A percentile compares a stretch with the other conserved stretches of the same genome.
Conservation (phyloP, 1,140 invertebrate genomes). For the Daktulosphaira vitifoliae region DNA sequence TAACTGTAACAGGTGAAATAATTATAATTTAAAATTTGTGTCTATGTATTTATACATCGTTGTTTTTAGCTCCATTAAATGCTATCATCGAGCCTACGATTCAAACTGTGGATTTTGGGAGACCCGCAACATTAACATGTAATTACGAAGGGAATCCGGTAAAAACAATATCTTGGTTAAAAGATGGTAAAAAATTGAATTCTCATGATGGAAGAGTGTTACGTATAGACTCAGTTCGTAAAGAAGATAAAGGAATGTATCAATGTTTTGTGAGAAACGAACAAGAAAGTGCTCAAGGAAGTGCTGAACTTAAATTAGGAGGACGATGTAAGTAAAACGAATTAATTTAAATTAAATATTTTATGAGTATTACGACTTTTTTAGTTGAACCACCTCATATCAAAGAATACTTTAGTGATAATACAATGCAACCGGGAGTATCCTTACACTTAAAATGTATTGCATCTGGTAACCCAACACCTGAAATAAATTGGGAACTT, state of each 20-base stretch:
- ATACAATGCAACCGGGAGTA: conserved; percentile 78
- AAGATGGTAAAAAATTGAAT: conserved; percentile 76
- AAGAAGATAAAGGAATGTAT: conserved; percentile 95
- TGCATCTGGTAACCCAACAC: conserved; percentile 82
- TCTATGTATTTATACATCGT: background rate
- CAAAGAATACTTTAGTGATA: conserved; percentile 72
- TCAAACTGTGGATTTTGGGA: conserved; percentile 86
- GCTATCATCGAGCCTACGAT: conserved; percentile 78
- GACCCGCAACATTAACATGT: conserved; percentile 81
- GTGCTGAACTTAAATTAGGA: conserved; percentile 83
- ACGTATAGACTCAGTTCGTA: conserved; percentile 79
- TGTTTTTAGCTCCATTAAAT: conserved; percentile 61
- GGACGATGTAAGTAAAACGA: conserved; percentile 62
- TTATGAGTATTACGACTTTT: conserved; percentile 36
- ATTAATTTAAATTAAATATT: conserved; percentile 5
- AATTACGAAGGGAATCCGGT: conserved; percentile 83
- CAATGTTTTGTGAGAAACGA: conserved; percentile 92
- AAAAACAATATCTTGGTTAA: conserved; percentile 81
- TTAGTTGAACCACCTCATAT: conserved; percentile 80
- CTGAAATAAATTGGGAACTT: conserved; percentile 88
- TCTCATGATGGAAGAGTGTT: conserved; percentile 64
- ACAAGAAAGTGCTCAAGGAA: conserved; percentile 85
- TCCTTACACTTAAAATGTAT: conserved; percentile 73
- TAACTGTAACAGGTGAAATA: conserved; percentile 69
- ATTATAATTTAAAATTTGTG: background rate